Conservation (phyloP, 2,113 vertebrate genomes). For the human region GRCh38 chrX:34035001-34035500, state of each 20-base stretch:
- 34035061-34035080: neutral
- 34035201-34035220: neutral
- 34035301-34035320: neutral
- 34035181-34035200: neutral
- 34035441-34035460: too few relatives aligned
- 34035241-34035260: neutral
- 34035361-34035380: too few relatives aligned
- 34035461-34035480: too few relatives aligned
- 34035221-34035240: neutral
- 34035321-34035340: too few relatives aligned
- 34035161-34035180: neutral
- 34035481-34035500: too few relatives aligned
- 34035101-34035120: slow-evolving; percentile 20
- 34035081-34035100: neutral
- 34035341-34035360: too few relatives aligned
- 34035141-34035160: neutral
- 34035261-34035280: neutral
- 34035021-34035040: neutral
- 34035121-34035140: neutral
- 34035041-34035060: neutral
- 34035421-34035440: too few relatives aligned
- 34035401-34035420: too few relatives aligned
- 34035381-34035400: too few relatives aligned
- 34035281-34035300: neutral
- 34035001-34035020: neutral